Percentiles rank a stretch among this genome's conserved stretches.
These are phyloP conservation scores for Odontesthes bonariensis DNA, from an alignment of 2,113 vertebrate genomes.

Conservation along the genomic window DNA sequence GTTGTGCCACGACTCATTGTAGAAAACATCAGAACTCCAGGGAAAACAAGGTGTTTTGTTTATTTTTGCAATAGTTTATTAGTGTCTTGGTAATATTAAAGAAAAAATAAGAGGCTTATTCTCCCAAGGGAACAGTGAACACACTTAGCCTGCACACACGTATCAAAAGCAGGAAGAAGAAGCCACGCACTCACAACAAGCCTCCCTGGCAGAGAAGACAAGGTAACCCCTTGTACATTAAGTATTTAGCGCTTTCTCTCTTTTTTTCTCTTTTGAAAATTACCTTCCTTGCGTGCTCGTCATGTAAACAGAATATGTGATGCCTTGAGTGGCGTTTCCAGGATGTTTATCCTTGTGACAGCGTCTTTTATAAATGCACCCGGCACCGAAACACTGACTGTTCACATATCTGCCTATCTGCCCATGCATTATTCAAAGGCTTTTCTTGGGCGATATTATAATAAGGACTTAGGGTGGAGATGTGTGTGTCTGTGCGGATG, in stretches of 20 bases:
- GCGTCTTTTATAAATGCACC: slow-evolving; percentile 76
- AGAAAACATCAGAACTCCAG: slow-evolving; percentile 48
- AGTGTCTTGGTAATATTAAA: slow-evolving; percentile 65
- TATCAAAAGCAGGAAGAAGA: slow-evolving; percentile 77
- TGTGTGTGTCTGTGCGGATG: slow-evolving; percentile 52
- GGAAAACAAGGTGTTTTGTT: slow-evolving; percentile 75
- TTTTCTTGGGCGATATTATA: slow-evolving; percentile 83
- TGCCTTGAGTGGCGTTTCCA: slow-evolving; percentile 81
- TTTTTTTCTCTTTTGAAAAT: slow-evolving; percentile 79
- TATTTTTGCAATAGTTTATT: slow-evolving; percentile 83
- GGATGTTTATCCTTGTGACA: slow-evolving; percentile 82
- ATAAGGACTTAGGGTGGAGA: slow-evolving; percentile 76
- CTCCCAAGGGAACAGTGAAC: slow-evolving; percentile 72
- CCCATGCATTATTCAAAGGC: slow-evolving; percentile 85
- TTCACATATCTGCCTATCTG: slow-evolving; percentile 78
- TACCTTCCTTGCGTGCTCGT: slow-evolving; percentile 79
- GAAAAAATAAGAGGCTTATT: slow-evolving; percentile 46
- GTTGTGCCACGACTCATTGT: slow-evolving; percentile 15
- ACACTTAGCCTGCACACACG: slow-evolving; percentile 65
- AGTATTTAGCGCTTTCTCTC: slow-evolving; percentile 81
- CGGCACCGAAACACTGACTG: slow-evolving; percentile 72
- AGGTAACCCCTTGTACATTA: slow-evolving; percentile 82
- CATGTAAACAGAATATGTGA: slow-evolving; percentile 85
- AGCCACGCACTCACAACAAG: slow-evolving; percentile 69
- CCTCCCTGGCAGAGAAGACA: slow-evolving; percentile 72